Evolutionary conservation across 1,140 invertebrate species (phyloP).

Genomic region (Lucilia sericata): DNA sequence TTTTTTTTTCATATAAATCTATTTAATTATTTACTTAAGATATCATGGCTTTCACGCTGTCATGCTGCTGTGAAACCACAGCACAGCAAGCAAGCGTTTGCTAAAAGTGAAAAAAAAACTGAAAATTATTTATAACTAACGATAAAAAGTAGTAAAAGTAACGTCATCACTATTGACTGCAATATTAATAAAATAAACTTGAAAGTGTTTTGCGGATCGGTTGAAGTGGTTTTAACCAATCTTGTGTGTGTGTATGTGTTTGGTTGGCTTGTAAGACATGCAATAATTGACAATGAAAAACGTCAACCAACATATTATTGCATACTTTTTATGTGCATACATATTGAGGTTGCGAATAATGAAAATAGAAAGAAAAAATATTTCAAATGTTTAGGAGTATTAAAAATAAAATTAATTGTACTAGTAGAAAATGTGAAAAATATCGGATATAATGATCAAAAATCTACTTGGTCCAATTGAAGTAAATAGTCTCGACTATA

Average conservation of each 20-base stretch:
- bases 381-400: too few relatives aligned
- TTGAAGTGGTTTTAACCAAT: not conserved
- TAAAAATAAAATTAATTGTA: too few relatives aligned
- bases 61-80: not conserved
- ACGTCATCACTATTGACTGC: not conserved
- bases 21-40: not conserved
- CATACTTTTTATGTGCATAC: not conserved
- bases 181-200: not conserved
- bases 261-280: not conserved
- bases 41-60: not conserved
- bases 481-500: too few relatives aligned
- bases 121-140: not conserved
- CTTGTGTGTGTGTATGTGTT: not conserved
- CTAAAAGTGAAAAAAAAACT: not conserved
- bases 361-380: too few relatives aligned
- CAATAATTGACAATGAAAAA: not conserved
- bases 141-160: not conserved
- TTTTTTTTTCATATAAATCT: not conserved
- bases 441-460: too few relatives aligned
- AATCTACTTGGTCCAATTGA: too few relatives aligned
- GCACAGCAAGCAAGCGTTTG: not conserved
- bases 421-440: too few relatives aligned
- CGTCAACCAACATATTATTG: not conserved
- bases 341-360: too few relatives aligned
- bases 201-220: not conserved